Base-by-base conservation (phyloP, 2,888 invertebrate genomes). In the Altica lythri region DNA sequence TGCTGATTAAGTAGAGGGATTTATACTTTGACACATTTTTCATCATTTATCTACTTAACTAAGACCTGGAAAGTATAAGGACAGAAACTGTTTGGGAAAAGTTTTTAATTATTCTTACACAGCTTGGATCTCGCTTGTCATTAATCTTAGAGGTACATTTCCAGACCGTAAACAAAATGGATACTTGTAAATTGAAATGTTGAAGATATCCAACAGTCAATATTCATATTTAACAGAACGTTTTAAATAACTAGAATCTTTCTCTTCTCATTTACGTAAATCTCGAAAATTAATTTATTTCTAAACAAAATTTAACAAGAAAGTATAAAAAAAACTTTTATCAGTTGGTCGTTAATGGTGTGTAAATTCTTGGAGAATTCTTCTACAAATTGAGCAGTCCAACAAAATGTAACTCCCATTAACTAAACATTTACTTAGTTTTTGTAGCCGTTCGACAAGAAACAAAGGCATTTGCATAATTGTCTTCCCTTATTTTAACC, bases 401-500 rank as follows among this genome's bases (percentile, higher is more conserved):
- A 30, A 43, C 42, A 35, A 30, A 54, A 54, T 56, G 34, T 45
- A 48, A 54, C 49, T 60, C 57, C 45, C 53, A 48, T 57, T 49
- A 58, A 56, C 53, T 53, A 45, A 42, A 53, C 37, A 57, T 55
- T 55, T 50, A 47, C 50, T 35, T 49, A 47, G 60, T 57, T 57
- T 57, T 57, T 57, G 40, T 50, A 17, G 29, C 38, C 54, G 52
- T 60, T 52, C 47, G 38, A 53, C 59, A 52, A 54, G 53, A 55
- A 54, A 59, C 59, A 59, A 53, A 53, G 53, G 19, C 42, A 60
- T 60, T 60, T 60, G 55, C 59, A 60, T 60, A 60, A 55, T 57
- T 59, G 30, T 27, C 40, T 34, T 56, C 48, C 45, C 38, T 56
- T 29, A 43, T 40, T 45, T 43, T 27, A 57, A 55, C 47, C 50